Conservation (phyloP, 2,888 invertebrate genomes). For the Cistogaster globosa region DNA sequence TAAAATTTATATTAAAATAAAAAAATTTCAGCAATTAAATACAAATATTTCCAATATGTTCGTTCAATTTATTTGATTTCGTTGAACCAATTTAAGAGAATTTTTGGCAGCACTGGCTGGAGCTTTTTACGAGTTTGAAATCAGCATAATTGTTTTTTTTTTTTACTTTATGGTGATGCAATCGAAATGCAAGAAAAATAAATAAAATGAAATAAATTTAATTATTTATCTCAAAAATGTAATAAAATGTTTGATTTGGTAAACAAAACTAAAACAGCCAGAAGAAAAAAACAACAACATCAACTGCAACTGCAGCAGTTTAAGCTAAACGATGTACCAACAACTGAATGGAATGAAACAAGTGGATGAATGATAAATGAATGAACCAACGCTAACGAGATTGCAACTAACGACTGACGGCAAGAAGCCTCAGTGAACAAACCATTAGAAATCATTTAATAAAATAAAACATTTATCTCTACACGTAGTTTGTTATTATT, state of each 20-base stretch:
- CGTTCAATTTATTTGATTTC: too few species aligned
- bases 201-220: conserved; percentile 53
- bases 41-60: too few species aligned
- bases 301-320: conserved; percentile 23
- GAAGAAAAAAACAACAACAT: neutral
- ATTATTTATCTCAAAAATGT: conserved; percentile 54
- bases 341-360: conserved; percentile 19
- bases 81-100: neutral
- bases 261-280: conserved; percentile 22
- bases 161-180: conserved; percentile 43
- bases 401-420: conserved; percentile 23
- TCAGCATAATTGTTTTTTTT: conserved; percentile 23
- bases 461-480: conserved; percentile 32
- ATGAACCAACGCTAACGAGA: conserved; percentile 9
- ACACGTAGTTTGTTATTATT: conserved; percentile 22
- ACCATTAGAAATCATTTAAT: conserved; percentile 54
- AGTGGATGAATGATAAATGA: conserved; percentile 36
- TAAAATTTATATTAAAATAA: too few species aligned
- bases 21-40: too few species aligned
- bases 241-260: conserved; percentile 49
- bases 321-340: conserved; percentile 12
- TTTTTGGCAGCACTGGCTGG: neutral
- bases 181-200: conserved; percentile 44
- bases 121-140: neutral
- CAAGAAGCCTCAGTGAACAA: conserved; percentile 35